Base-by-base conservation (phyloP, 35 echinoderm and acorn worm genomes). In the Lytechinus variegatus region DNA sequence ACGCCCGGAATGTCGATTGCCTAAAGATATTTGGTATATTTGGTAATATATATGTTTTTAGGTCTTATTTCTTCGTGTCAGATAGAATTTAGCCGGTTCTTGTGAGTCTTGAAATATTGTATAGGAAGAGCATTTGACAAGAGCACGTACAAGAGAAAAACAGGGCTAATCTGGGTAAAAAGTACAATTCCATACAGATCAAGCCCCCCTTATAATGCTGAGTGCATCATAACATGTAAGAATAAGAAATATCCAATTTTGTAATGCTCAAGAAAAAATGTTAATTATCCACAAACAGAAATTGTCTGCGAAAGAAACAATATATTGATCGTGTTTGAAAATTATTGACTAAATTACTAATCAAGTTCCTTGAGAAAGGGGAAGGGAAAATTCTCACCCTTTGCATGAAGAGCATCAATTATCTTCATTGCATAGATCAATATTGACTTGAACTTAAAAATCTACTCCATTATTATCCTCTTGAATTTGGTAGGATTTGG, bases 21-120 rank as follows among this genome's bases (percentile, higher is more conserved):
- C 88, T 21, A 3, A 28, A 90, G 88, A 90, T 90, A 90, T 90
- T 90, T 90, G 88, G 88, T 90, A 54, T 90, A 90, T 44, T 44
- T 24, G 2, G 66, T 79, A 79, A 79, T 79, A 79, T 79, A 79
- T 79, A 79, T 79, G 66, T 79, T 79, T 79, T 79, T 79, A 79
- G 66, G 16, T 79, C 66, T 79, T 16, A n/a, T n/a, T 19, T 79
- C 66, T 79, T 79, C 66, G 5, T 79, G 66, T 79, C 66, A n/a
- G 66, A 8, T 79, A 79, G 66, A 79, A 79, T 79, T 79, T 79
- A 79, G 66, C 66, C 21, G 19, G 66, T 79, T 79, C 66, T 79
- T 79, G 14, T 79, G 66, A 24, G 16, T 79, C 66, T 24, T 79
- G 66, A 24, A 79, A 79, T 79, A 79, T 4, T 79, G 66, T 79